Evolutionary conservation across 1,140 invertebrate species (phyloP).

Genomic region (Tetraneura akinire): DNA sequence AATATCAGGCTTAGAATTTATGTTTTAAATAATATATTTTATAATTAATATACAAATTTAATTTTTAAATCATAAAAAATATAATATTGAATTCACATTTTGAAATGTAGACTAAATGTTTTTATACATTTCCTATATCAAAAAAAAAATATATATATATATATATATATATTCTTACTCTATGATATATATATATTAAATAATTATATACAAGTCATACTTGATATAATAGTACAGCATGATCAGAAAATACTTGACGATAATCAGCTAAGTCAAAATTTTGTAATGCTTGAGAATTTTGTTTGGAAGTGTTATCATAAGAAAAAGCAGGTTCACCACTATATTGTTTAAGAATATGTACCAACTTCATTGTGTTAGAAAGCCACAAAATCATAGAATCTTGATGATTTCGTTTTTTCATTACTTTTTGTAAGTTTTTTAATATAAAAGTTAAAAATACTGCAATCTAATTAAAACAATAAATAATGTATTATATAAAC

Average conservation of each 20-base stretch:
- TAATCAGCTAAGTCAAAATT: conserved; percentile 94
- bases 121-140: too few species aligned
- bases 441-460: conserved; percentile 77
- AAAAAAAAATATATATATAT: too few species aligned
- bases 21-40: neutral
- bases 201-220: conserved; percentile 55
- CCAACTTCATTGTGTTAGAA: conserved; percentile 80
- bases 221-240: conserved; percentile 86
- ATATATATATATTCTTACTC: too few species aligned
- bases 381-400: conserved; percentile 88
- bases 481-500: neutral
- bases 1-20: neutral
- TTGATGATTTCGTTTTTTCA: conserved; percentile 72
- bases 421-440: conserved; percentile 79
- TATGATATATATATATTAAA: too few species aligned
- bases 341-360: conserved; percentile 94
- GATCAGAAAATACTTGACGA: conserved; percentile 77
- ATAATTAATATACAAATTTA: neutral
- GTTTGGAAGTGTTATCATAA: conserved; percentile 82
- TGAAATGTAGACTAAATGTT: too few species aligned
- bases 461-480: conserved; percentile 61
- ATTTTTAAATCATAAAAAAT: neutral
- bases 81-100: neutral
- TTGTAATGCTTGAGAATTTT: conserved; percentile 89
- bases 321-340: conserved; percentile 86